These are phyloP conservation scores for Drosophila borealis DNA, from an alignment of 2,888 invertebrate species.

Conservation along the genomic window DNA sequence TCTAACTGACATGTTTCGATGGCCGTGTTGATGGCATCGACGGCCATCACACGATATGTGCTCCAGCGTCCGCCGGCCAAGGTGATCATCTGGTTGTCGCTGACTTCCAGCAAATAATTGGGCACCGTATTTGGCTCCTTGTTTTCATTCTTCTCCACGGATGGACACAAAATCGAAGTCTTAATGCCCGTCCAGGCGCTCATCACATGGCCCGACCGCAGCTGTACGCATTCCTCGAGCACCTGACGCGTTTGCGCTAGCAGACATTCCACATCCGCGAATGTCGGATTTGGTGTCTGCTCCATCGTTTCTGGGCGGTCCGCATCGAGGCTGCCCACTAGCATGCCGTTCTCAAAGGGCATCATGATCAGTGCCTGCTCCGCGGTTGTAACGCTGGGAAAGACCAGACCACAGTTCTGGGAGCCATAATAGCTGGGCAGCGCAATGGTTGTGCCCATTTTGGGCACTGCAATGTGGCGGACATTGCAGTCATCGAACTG, in stretches of 20 bases:
- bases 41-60: constrained; percentile 98
- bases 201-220: constrained; percentile 97
- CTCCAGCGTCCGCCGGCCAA: constrained; percentile 99
- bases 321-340: constrained; percentile 97
- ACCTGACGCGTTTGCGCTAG: constrained; percentile 97
- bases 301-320: constrained; percentile 92
- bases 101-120: constrained; percentile 98
- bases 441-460: constrained; percentile 41
- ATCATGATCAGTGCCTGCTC: constrained; percentile 99
- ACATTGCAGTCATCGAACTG: constrained; percentile 95
- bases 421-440: constrained; percentile 99
- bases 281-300: constrained; percentile 95
- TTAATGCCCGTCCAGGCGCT: constrained; percentile 99
- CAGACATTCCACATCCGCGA: constrained; percentile 98
- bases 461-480: constrained; percentile 92
- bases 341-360: constrained; percentile 97
- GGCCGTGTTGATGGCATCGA: constrained; percentile 96
- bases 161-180: constrained; percentile 98
- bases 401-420: constrained; percentile 97
- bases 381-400: constrained; percentile 95
- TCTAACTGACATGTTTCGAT: constrained; percentile 88
- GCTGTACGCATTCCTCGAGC: constrained; percentile 96
- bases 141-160: constrained; percentile 90
- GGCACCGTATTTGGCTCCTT: constrained; percentile 88
- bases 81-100: constrained; percentile 94